These are phyloP conservation scores for Psix sp. DNA, from an alignment of 1,140 invertebrate species.

Conservation along the genomic window DNA sequence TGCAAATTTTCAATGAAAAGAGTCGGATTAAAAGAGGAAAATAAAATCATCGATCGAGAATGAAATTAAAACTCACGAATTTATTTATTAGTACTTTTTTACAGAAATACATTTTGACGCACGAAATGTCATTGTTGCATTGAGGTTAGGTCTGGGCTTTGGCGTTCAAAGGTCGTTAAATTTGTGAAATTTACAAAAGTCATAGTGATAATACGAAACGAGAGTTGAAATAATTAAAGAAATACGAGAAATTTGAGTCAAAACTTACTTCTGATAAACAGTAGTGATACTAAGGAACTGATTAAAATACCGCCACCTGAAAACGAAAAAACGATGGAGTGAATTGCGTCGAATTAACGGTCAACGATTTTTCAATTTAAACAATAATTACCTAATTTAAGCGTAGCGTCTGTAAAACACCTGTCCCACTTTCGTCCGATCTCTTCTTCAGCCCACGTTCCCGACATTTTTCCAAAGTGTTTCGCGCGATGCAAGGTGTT, in stretches of 20 bases:
- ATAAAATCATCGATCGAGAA: too few species aligned
- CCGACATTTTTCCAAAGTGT: slow-evolving; percentile 70
- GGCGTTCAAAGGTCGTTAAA: background rate
- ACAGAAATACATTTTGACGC: background rate
- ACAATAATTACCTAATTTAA: slow-evolving; percentile 73
- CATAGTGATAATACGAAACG: too few species aligned
- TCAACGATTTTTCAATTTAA: slow-evolving; percentile 38
- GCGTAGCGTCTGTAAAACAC: slow-evolving; percentile 74
- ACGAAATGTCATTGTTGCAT: slow-evolving; percentile 4
- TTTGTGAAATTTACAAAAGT: background rate
- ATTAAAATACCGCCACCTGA: slow-evolving; percentile 83
- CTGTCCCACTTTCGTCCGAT: slow-evolving; percentile 77
- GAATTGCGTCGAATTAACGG: slow-evolving; percentile 3
- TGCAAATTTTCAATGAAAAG: too few species aligned
- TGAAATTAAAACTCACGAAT: background rate
- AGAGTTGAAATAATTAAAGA: background rate
- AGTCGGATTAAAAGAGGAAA: too few species aligned
- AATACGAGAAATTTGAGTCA: background rate
- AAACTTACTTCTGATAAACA: slow-evolving; percentile 79
- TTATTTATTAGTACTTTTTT: background rate
- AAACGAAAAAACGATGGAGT: slow-evolving; percentile 59
- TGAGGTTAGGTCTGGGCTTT: background rate
- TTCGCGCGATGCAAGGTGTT: slow-evolving; percentile 31
- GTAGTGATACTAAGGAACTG: slow-evolving; percentile 82
- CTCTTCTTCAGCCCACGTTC: slow-evolving; percentile 73